Percentiles rank a stretch among this genome's conserved stretches.
Conservation (phyloP, 2,797 vertebrate species). For the Neosilurus mollespiculum region DNA sequence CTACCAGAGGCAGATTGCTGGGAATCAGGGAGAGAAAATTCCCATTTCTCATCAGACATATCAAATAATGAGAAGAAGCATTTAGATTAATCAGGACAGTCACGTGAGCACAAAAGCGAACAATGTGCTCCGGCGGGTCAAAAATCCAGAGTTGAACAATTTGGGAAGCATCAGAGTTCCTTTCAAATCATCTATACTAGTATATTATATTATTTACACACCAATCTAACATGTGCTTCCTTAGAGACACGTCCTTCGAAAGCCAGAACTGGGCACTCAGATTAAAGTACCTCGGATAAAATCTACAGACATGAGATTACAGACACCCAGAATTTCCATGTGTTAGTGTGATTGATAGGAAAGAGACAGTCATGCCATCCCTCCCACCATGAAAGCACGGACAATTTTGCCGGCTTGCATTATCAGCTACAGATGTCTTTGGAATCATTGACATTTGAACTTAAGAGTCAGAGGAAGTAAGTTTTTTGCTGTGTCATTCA, state of each 20-base stretch:
- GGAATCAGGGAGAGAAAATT: conserved; percentile 37
- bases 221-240: background rate
- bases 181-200: background rate
- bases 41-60: conserved; percentile 38
- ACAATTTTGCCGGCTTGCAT: background rate
- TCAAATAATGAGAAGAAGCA: conserved; percentile 48
- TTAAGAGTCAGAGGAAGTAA: background rate
- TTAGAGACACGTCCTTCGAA: background rate
- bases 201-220: background rate
- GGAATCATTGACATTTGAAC: background rate
- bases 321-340: background rate
- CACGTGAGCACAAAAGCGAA: conserved; percentile 10
- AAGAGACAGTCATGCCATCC: background rate
- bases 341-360: background rate
- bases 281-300: background rate
- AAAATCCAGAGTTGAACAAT: background rate
- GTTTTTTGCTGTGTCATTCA: background rate
- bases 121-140: conserved; percentile 15
- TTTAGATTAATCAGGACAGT: conserved; percentile 38
- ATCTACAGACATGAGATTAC: background rate
- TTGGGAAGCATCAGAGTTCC: background rate
- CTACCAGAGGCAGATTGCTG: conserved; percentile 20
- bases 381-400: background rate
- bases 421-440: background rate
- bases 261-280: background rate